These are phyloP conservation scores for Plestiodon gilberti DNA, from an alignment of 2,113 vertebrate species.

Conservation along the genomic window DNA sequence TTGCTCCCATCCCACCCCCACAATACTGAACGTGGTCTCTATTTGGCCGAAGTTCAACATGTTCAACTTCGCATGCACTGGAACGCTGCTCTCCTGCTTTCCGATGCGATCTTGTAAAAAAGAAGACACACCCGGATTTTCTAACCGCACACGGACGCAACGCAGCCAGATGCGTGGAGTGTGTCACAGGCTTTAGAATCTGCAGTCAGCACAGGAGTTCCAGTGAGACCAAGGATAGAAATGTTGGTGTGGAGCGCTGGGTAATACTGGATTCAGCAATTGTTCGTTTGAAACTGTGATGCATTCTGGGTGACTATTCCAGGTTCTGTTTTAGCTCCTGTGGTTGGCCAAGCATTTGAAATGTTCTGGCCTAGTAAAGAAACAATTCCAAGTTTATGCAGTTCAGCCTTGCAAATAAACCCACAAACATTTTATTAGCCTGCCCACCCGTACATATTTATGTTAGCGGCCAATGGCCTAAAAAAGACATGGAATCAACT, in stretches of 20 bases:
- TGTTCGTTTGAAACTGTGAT: not conserved
- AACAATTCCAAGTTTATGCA: not conserved
- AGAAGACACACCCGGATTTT: too few relatives aligned
- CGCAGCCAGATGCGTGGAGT: too few relatives aligned
- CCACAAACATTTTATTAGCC: not conserved
- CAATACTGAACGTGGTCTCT: too few relatives aligned
- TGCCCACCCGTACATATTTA: not conserved
- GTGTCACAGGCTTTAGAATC: too few relatives aligned
- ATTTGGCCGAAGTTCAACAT: too few relatives aligned
- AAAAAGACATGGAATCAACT: not conserved
- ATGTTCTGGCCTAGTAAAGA: not conserved
- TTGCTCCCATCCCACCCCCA: too few relatives aligned
- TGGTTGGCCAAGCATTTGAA: not conserved
- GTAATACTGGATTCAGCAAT: not conserved
- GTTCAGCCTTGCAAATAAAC: not conserved
- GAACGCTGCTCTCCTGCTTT: too few relatives aligned
- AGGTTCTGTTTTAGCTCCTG: not conserved
- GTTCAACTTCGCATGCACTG: too few relatives aligned
- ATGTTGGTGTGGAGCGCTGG: not conserved
- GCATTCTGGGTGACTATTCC: not conserved
- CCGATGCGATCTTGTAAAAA: too few relatives aligned
- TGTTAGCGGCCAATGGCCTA: not conserved
- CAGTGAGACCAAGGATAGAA: not conserved
- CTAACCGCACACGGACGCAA: too few relatives aligned
- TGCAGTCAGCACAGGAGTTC: not conserved